phyloP scores from a whole-genome alignment of 2,113 vertebrate species.

The Eretmochelys imbricata region DNA sequence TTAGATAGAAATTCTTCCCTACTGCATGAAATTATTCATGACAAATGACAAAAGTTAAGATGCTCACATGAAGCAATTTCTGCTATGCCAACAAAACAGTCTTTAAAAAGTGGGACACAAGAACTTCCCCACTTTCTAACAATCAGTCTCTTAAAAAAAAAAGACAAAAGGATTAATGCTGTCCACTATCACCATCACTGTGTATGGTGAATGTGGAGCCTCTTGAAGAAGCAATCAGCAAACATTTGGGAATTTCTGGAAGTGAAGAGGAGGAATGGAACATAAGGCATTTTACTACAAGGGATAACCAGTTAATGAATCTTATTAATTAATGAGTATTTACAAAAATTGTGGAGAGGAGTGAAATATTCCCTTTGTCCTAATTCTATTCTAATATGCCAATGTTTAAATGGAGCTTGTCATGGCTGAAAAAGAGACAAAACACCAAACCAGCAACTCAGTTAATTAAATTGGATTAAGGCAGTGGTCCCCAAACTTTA shows the following conservation, averaged over 20 bases:
- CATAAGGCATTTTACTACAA: background rate
- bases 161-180: background rate
- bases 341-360: background rate
- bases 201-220: background rate
- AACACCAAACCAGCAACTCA: background rate
- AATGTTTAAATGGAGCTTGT: background rate
- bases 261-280: background rate
- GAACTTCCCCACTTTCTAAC: background rate
- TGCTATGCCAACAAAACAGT: background rate
- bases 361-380: background rate
- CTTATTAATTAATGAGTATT: too few species aligned
- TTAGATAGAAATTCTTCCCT: background rate
- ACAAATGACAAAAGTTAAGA: background rate
- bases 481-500: too few species aligned
- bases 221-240: background rate
- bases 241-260: background rate
- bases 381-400: background rate
- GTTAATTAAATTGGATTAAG: too few species aligned
- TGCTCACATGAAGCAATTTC: background rate
- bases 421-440: background rate
- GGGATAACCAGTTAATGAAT: too few species aligned
- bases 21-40: background rate
- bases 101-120: background rate
- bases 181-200: background rate
- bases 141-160: too few species aligned